Percentiles rank a stretch among this genome's conserved stretches.
Evolutionary conservation across 2,113 vertebrate species (phyloP).

Genomic region (human): GRCh38 chr11:62757501-62758000

Average conservation of each 20-base stretch:
- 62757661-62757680: no score
- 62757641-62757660: no score
- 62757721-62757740: neutral
- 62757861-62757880: neutral
- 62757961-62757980: neutral
- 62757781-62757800: neutral
- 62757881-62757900: neutral
- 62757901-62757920: neutral
- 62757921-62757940: neutral
- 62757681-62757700: no score
- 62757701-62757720: no score
- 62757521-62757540: no score
- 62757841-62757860: neutral
- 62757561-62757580: no score
- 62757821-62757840: neutral
- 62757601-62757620: no score
- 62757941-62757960: neutral
- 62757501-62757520: no score
- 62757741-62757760: neutral
- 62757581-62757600: no score
- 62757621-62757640: no score
- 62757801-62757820: neutral
- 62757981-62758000: neutral
- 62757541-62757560: no score
- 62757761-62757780: neutral